Conservation (phyloP, 2,888 invertebrate species). For the Cabera pusaria region DNA sequence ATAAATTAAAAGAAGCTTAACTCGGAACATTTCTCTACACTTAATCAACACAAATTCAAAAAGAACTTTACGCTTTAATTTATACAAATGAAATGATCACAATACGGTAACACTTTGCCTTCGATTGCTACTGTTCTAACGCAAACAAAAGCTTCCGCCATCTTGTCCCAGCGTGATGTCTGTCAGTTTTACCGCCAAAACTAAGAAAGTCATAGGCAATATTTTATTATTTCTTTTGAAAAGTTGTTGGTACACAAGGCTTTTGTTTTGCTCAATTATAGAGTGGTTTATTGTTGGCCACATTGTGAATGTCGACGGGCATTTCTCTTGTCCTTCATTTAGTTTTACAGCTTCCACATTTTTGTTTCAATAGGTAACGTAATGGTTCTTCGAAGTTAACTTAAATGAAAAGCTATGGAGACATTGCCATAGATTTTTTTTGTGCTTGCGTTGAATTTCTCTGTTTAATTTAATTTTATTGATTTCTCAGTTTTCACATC, state of each 20-base stretch:
- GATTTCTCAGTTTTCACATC: no score
- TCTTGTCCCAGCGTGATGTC: conserved; percentile 62
- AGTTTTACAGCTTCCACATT: conserved; percentile 73
- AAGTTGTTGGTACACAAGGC: conserved; percentile 57
- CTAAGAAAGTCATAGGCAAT: conserved; percentile 42
- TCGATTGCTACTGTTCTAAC: conserved; percentile 27
- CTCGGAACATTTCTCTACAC: conserved; percentile 9
- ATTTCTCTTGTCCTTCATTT: conserved; percentile 70
- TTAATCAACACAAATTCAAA: conserved; percentile 24
- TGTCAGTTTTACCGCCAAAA: conserved; percentile 70
- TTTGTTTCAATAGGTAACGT: conserved; percentile 54
- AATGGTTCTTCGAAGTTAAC: conserved; percentile 47
- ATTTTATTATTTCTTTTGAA: conserved; percentile 48
- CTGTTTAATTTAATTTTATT: no score
- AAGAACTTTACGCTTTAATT: conserved; percentile 58
- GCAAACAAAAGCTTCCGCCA: conserved; percentile 37
- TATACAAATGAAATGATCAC: conserved; percentile 53
- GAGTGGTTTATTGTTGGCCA: conserved; percentile 64
- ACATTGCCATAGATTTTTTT: no score
- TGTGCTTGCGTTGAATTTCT: no score
- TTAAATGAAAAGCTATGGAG: no score
- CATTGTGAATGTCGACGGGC: conserved; percentile 43
- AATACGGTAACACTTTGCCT: conserved; percentile 63
- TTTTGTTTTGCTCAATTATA: conserved; percentile 78
- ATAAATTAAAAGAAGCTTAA: conserved; percentile 16